Base-by-base conservation (phyloP, 2,797 vertebrate genomes). In the Vultur gryphus region DNA sequence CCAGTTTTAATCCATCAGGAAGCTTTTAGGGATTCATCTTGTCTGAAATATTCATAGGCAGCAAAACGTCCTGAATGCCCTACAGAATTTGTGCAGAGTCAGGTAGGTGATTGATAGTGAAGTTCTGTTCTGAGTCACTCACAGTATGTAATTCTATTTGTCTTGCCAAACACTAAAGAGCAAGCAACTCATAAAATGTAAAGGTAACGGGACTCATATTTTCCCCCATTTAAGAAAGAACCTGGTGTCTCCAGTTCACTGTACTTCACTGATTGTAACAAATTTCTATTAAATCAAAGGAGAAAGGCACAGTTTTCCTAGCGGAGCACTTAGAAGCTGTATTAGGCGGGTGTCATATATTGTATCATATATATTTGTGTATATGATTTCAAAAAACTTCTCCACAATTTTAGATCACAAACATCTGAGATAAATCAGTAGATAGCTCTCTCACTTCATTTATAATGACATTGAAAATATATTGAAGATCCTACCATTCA, bases 11-110 rank as follows among this genome's bases (percentile, higher is more conserved):
- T 98, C 97, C 97, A 98, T 98, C 98, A 98, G 95, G 97, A 98
- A 95, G 92, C 95, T 98, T 98, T 98, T 97, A 97, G 92, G 92
- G 96, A 98, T 98, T 97, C 98, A 98, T 97, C 98, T 98, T 98
- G 96, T 97, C 98, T 98, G 97, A 98, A 98, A 98, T 98, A 98
- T 98, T 98, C 98, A 98, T 98, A 98, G 98, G 97, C 97, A 98
- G 97, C 97, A 98, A 98, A 98, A 98, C 97, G 98, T 98, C 98
- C 98, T 98, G 97, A 98, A 98, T 98, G 98, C 97, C 98, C 98
- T 98, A 98, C 98, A 98, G 98, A 98, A 97, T 97, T 98, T 98
- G 97, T 97, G 97, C 97, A 96, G 97, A 98, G 96, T 97, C 97
- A 97, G 95, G 95, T 66, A 59, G 90, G 97, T 98, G 98, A 98